Evolutionary conservation across 2,888 invertebrate genomes (phyloP).

Genomic region (Hanleya hanleyi): DNA sequence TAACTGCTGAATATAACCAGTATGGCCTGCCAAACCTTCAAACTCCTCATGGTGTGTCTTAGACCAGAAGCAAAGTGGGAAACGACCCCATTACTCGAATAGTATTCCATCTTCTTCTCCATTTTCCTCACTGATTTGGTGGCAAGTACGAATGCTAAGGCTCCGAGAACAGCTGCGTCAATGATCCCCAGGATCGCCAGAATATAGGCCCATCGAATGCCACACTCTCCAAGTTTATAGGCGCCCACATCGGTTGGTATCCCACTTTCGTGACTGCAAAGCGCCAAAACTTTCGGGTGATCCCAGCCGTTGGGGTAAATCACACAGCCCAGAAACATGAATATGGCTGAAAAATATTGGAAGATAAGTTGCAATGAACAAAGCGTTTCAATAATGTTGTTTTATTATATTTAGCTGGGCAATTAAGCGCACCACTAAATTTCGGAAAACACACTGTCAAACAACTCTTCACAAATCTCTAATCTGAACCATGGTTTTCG

Average conservation of each 20-base stretch:
- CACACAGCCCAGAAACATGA: slow-evolving; percentile 90
- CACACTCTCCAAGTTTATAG: slow-evolving; percentile 86
- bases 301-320: slow-evolving; percentile 95
- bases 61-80: too few relatives aligned
- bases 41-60: too few relatives aligned
- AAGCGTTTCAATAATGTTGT: too few relatives aligned
- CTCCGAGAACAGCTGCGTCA: slow-evolving; percentile 88
- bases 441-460: too few relatives aligned
- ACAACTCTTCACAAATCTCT: too few relatives aligned
- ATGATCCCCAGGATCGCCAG: slow-evolving; percentile 90
- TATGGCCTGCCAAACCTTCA: neutral
- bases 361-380: too few relatives aligned
- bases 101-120: slow-evolving; percentile 26
- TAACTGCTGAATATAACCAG: too few relatives aligned
- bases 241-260: slow-evolving; percentile 71
- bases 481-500: too few relatives aligned
- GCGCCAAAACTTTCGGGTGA: slow-evolving; percentile 84
- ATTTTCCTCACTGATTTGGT: slow-evolving; percentile 80
- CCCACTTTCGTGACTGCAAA: slow-evolving; percentile 86
- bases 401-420: too few relatives aligned
- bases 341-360: slow-evolving; percentile 84
- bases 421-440: too few relatives aligned
- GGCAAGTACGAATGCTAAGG: slow-evolving; percentile 94
- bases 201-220: slow-evolving; percentile 86
- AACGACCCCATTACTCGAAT: neutral